Conservation (phyloP, 2,888 invertebrate species). For the Caenorhabditis sp. region DNA sequence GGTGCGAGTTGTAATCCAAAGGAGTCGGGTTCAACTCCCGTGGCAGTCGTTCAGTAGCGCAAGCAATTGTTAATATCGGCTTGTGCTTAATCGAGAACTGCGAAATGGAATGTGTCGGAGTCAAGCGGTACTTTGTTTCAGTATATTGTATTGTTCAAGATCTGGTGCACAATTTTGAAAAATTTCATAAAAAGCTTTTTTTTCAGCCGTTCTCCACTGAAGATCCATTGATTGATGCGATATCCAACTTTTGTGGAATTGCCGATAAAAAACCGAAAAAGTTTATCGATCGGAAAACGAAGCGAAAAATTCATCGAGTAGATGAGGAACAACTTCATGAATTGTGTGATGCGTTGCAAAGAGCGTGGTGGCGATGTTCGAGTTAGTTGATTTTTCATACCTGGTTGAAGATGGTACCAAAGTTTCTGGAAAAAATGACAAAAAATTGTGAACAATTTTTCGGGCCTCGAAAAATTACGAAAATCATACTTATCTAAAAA, state of each 20-base stretch:
- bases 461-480: no score
- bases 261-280: constrained; percentile 11
- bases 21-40: constrained; percentile 19
- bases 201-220: constrained; percentile 15
- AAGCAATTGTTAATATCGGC: constrained; percentile 19
- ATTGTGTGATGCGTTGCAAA: constrained; percentile 17
- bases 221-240: constrained; percentile 12
- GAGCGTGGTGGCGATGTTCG: constrained; percentile 33
- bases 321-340: constrained; percentile 37
- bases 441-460: no score
- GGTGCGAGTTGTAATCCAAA: neutral
- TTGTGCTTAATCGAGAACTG: constrained; percentile 43
- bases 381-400: neutral
- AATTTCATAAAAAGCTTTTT: constrained; percentile 1
- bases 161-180: constrained; percentile 30
- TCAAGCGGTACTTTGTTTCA: constrained; percentile 38
- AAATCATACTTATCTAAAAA: no score
- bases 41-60: constrained; percentile 46
- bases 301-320: constrained; percentile 33
- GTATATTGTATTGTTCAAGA: constrained; percentile 44
- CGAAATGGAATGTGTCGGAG: constrained; percentile 22
- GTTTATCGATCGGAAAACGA: constrained; percentile 15
- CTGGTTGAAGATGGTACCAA: no score
- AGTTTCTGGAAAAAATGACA: no score
- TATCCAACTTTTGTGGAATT: constrained; percentile 30